Conservation (phyloP, 1,140 invertebrate genomes). For the Saxidomus purpurata region DNA sequence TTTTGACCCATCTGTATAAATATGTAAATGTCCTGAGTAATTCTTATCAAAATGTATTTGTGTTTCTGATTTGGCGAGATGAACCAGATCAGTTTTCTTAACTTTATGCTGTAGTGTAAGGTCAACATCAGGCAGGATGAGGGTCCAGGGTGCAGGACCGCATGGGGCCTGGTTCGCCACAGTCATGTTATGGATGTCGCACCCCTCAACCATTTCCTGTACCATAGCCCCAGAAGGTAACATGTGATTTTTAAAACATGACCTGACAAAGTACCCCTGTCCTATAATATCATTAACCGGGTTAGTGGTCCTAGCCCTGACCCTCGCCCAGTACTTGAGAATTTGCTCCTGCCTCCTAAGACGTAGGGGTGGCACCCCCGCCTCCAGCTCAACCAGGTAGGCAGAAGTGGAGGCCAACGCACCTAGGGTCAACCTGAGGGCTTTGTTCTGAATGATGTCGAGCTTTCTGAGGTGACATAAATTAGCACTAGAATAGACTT, state of each 20-base stretch:
- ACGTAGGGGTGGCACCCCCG: not conserved
- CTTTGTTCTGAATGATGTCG: constrained; percentile 1
- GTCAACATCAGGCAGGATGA: not conserved
- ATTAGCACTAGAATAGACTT: constrained; percentile 22
- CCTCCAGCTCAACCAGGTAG: not conserved
- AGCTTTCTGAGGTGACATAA: no score
- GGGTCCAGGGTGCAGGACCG: not conserved
- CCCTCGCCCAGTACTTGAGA: not conserved
- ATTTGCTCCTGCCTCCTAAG: not conserved
- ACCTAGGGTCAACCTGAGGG: no score
- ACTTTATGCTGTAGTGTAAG: not conserved
- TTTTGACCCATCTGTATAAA: constrained; percentile 25
- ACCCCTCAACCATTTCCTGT: not conserved
- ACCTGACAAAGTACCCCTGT: not conserved
- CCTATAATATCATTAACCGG: not conserved
- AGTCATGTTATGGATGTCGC: not conserved
- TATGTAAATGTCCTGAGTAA: not conserved
- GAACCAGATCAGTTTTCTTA: not conserved
- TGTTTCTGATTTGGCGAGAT: not conserved
- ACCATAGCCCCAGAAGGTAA: not conserved
- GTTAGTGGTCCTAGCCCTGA: not conserved
- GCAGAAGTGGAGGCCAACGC: not conserved
- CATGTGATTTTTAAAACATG: not conserved
- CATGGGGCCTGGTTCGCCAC: not conserved
- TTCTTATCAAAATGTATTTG: not conserved